Conservation (phyloP, 2,113 vertebrate genomes). For the Zosterops borbonicus region DNA sequence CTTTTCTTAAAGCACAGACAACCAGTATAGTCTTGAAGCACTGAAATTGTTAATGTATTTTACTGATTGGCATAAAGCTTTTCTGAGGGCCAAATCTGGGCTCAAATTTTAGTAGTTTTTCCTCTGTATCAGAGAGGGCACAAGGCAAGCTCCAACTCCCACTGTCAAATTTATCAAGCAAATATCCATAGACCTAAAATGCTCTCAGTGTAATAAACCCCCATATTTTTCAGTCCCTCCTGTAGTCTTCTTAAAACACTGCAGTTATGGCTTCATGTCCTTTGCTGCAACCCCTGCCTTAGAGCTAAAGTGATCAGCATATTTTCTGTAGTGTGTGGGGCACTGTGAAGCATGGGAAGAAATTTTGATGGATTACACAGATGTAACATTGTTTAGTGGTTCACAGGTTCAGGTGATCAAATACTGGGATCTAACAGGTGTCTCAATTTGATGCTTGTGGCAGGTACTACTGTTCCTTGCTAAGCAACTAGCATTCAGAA, state of each 20-base stretch:
- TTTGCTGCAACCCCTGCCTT: neutral
- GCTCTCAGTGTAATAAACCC: neutral
- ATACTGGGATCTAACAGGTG: neutral
- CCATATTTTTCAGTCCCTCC: neutral
- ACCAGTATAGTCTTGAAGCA: neutral
- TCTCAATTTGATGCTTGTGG: neutral
- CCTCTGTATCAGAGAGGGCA: neutral
- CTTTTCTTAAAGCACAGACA: neutral
- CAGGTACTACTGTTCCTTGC: neutral
- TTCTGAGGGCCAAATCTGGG: neutral
- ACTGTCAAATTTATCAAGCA: neutral
- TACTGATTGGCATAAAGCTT: neutral
- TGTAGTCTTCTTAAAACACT: no score
- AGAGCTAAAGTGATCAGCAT: neutral
- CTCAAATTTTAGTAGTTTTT: neutral
- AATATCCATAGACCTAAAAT: neutral
- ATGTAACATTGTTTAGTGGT: fast-evolving
- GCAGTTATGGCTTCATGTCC: neutral
- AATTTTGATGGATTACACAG: neutral
- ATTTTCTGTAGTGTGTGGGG: neutral
- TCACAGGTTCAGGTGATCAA: neutral
- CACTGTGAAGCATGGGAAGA: neutral
- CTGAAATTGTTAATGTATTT: neutral
- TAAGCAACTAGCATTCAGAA: neutral
- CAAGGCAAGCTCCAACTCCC: neutral